Evolutionary conservation across 2,797 vertebrate species (phyloP).

Genomic region (Numenius phaeopus): DNA sequence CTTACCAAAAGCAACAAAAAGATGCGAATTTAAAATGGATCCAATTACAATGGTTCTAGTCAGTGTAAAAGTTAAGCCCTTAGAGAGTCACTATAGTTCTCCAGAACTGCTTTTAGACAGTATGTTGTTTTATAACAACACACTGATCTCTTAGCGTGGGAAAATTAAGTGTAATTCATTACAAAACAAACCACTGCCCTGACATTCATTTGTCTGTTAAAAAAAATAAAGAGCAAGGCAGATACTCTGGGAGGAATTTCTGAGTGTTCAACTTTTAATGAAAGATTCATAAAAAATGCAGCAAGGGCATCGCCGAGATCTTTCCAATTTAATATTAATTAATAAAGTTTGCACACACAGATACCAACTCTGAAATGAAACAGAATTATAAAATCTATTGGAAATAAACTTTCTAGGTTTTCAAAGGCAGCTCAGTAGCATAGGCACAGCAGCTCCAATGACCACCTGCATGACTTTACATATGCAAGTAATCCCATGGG

Average conservation of each 20-base stretch:
- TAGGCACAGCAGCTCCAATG: background rate
- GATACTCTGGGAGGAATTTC: background rate
- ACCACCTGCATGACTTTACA: background rate
- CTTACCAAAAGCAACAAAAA: background rate
- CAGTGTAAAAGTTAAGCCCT: background rate
- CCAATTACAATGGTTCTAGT: background rate
- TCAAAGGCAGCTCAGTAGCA: background rate
- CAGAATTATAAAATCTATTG: background rate
- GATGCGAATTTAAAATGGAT: background rate
- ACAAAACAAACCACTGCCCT: slow-evolving; percentile 18
- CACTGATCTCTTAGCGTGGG: background rate
- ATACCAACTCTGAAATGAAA: background rate
- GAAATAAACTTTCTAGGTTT: background rate
- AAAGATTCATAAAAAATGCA: slow-evolving; percentile 36
- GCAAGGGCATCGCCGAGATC: background rate
- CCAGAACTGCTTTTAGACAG: background rate
- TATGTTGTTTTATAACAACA: background rate
- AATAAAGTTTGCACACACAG: background rate
- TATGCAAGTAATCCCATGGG: background rate
- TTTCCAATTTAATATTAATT: slow-evolving; percentile 13
- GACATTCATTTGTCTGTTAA: background rate
- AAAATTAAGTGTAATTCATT: background rate
- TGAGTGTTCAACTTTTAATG: slow-evolving; percentile 22
- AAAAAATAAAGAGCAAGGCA: background rate
- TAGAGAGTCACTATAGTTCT: background rate